Evolutionary conservation across 2,113 vertebrate species (phyloP).

Genomic region (Engraulis encrasicolus): DNA sequence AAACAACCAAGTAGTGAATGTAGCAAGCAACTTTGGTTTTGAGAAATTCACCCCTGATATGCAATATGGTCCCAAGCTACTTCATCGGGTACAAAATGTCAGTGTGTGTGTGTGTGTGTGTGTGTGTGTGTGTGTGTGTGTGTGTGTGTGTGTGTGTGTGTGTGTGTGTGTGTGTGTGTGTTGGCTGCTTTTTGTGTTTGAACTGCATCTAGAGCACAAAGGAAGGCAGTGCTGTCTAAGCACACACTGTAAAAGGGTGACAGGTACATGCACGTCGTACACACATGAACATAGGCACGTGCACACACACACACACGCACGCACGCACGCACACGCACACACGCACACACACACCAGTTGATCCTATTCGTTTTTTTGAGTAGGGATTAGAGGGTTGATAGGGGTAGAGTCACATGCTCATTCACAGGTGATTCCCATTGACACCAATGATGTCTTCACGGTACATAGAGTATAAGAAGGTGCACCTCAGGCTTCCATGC

Average conservation of each 20-base stretch:
- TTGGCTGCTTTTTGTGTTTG: not conserved
- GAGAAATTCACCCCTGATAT: no score
- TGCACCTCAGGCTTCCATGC: not conserved
- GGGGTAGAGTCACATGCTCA: no score
- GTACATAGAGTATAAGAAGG: no score
- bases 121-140: not conserved
- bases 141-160: not conserved
- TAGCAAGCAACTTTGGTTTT: no score
- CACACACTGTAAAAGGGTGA: not conserved
- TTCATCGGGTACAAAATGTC: no score
- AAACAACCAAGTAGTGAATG: no score
- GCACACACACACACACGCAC: conserved; percentile 20
- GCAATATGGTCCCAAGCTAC: no score
- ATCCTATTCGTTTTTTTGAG: not conserved
- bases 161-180: not conserved
- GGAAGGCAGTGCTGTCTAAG: conserved; percentile 45
- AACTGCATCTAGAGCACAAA: not conserved
- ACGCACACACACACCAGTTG: not conserved
- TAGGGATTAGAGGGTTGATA: no score
- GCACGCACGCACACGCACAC: not conserved
- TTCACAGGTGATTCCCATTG: no score
- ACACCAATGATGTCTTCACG: no score
- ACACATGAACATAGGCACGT: conserved; percentile 33
- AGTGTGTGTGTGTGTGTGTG: not conserved
- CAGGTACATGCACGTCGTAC: not conserved